A percentile compares a stretch with the other conserved stretches of the same genome.
phyloP scores from a whole-genome alignment of 2,113 vertebrate species.

The Procavia capensis region DNA sequence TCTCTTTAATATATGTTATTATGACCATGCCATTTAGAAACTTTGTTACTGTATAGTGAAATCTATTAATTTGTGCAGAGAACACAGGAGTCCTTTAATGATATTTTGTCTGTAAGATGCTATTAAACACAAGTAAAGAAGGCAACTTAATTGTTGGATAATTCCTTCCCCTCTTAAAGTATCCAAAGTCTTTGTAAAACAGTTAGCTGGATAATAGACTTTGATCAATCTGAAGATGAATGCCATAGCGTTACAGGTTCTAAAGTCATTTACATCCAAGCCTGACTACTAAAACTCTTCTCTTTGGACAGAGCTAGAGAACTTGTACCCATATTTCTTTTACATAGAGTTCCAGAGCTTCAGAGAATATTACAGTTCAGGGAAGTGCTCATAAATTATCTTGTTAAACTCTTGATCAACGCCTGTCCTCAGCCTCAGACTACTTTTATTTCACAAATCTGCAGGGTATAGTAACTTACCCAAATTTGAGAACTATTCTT shows the following conservation, averaged over 20 bases:
- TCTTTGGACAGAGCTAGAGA: not conserved
- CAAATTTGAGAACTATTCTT: not conserved
- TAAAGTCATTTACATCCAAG: not conserved
- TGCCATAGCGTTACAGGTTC: not conserved
- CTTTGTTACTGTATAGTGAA: not conserved
- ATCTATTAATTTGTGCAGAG: not conserved
- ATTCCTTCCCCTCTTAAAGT: not conserved
- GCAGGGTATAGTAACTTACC: not conserved
- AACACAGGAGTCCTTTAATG: conserved; percentile 14
- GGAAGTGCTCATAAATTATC: not conserved
- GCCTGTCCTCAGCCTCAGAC: rapidly evolving
- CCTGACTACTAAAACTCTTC: not conserved
- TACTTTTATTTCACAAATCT: not conserved
- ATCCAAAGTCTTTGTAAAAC: not conserved
- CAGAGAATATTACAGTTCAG: not conserved
- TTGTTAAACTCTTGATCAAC: not conserved
- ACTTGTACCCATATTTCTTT: not conserved
- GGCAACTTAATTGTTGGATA: conserved; percentile 29
- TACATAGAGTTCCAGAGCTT: not conserved
- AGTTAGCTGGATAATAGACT: not conserved
- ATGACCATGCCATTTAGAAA: conserved; percentile 9
- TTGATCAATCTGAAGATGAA: conserved; percentile 1
- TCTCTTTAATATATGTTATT: not conserved
- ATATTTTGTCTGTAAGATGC: not conserved
- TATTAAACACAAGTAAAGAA: conserved; percentile 14